Evolutionary conservation across 2,113 vertebrate species (phyloP).

Genomic region (Uropsilus gracilis): DNA sequence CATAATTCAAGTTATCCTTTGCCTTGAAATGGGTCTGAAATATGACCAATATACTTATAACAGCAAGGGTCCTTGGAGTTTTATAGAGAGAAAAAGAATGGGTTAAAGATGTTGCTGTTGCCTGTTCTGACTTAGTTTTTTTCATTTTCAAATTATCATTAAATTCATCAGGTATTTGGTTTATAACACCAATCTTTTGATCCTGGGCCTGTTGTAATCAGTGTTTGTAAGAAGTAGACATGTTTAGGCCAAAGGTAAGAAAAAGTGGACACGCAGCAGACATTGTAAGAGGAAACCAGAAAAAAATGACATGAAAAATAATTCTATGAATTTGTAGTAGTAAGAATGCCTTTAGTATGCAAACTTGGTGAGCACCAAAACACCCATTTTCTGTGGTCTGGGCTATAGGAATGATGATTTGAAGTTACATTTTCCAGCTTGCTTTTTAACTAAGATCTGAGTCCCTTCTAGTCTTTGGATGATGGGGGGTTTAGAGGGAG

Average conservation of each 20-base stretch:
- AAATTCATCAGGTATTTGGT: background rate
- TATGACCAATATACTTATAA: background rate
- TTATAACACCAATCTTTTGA: background rate
- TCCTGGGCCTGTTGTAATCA: background rate
- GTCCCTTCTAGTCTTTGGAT: constrained; percentile 28
- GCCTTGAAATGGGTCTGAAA: constrained; percentile 3
- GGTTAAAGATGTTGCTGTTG: background rate
- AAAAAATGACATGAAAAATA: background rate
- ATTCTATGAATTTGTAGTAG: background rate
- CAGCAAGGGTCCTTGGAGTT: background rate
- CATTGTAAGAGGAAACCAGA: background rate
- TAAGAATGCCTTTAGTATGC: background rate
- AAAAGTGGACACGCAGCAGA: background rate
- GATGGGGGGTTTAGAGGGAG: background rate
- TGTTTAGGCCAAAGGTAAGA: background rate
- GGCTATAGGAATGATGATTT: background rate
- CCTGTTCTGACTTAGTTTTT: background rate
- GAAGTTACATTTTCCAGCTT: constrained; percentile 10
- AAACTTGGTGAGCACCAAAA: background rate
- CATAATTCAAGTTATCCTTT: background rate
- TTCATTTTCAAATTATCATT: background rate
- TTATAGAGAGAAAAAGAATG: background rate
- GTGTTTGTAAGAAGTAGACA: background rate
- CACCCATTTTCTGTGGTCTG: background rate
- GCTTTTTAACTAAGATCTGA: constrained; percentile 60